Evolutionary conservation across 2,113 vertebrate genomes (phyloP).

Genomic region (Oxyura jamaicensis): DNA sequence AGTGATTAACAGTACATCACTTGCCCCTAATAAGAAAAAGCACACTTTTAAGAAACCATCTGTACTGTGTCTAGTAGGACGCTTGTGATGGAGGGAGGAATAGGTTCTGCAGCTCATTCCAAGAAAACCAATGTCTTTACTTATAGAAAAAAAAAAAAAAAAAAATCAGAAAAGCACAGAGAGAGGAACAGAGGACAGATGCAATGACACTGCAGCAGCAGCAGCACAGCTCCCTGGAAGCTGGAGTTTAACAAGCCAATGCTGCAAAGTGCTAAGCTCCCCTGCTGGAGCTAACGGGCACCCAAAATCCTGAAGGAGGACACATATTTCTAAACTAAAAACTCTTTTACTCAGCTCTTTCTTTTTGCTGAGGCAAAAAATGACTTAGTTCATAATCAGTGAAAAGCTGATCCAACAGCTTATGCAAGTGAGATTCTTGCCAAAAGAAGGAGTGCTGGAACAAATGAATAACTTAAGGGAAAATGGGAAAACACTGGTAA

Average conservation of each 20-base stretch:
- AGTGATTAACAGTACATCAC: not conserved
- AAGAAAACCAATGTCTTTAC: not conserved
- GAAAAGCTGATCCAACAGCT: constrained; percentile 48
- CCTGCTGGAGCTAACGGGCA: not conserved
- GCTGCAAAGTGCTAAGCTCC: not conserved
- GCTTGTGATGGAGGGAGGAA: not conserved
- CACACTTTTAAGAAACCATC: not conserved
- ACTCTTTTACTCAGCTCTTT: not conserved
- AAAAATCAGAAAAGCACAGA: not conserved
- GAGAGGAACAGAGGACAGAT: not conserved
- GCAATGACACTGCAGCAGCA: constrained; percentile 20
- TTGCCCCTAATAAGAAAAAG: not conserved
- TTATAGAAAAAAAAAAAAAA: not conserved
- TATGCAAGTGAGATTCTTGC: constrained; percentile 55
- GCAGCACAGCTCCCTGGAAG: not conserved
- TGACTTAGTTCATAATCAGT: constrained; percentile 9
- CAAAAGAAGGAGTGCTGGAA: constrained; percentile 49
- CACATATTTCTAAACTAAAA: constrained; percentile 14
- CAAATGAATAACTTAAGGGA: constrained; percentile 34
- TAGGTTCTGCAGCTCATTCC: not conserved
- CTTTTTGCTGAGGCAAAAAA: constrained; percentile 22
- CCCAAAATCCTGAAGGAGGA: not conserved
- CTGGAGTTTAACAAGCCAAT: not conserved
- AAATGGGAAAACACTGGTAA: not conserved
- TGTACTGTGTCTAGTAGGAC: not conserved